Conservation (phyloP, 35 echinoderm and acorn worm species). For the Amphiura filiformis region DNA sequence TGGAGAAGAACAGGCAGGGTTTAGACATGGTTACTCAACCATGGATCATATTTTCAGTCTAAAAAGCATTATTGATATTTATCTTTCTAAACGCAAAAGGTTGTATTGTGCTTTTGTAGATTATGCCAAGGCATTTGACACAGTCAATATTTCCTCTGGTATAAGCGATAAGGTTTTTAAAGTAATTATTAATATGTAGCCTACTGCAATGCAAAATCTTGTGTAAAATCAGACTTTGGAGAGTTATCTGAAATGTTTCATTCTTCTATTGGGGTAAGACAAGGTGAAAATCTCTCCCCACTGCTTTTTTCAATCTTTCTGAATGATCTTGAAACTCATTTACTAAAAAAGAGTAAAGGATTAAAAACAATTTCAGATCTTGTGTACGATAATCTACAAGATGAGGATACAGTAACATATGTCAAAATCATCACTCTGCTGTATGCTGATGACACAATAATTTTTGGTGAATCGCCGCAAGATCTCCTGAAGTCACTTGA, state of each 20-base stretch:
- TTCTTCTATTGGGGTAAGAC: slow-evolving; percentile 7
- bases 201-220: slow-evolving; percentile 6
- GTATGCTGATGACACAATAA: no score
- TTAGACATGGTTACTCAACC: no score
- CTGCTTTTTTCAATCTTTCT: no score
- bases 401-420: not conserved
- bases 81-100: not conserved
- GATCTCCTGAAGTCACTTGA: slow-evolving; percentile 16
- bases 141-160: not conserved
- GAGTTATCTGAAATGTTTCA: not conserved
- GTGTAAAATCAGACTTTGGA: not conserved
- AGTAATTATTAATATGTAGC: not conserved
- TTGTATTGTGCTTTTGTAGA: not conserved
- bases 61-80: not conserved
- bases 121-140: not conserved
- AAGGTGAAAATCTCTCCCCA: no score
- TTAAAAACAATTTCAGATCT: not conserved
- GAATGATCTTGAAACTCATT: no score
- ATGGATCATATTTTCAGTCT: not conserved
- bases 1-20: no score
- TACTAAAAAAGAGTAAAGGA: not conserved
- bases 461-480: slow-evolving; percentile 10
- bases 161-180: not conserved
- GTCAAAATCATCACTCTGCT: not conserved
- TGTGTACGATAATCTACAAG: slow-evolving; percentile 15